These are phyloP conservation scores for Amphipoea oculea DNA, from an alignment of 2,888 invertebrate genomes.

Conservation along the genomic window DNA sequence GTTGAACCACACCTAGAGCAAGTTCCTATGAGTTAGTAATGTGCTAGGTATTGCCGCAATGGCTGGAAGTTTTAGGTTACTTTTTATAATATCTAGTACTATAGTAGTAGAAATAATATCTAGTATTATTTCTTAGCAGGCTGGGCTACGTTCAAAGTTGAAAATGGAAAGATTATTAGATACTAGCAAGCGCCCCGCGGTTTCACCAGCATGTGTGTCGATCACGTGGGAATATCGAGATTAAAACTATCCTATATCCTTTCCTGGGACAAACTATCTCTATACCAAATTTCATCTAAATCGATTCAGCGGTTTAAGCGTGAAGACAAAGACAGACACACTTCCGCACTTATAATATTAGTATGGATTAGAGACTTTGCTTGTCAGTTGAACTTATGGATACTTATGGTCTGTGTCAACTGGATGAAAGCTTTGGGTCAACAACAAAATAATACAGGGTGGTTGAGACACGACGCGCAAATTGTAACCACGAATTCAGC, in stretches of 20 bases:
- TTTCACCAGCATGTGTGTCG: too few species aligned
- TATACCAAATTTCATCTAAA: too few species aligned
- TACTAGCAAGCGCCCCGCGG: background rate
- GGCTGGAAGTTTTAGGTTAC: background rate
- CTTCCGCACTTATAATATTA: too few species aligned
- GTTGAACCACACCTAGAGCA: conserved; percentile 50
- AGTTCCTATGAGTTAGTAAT: conserved; percentile 23
- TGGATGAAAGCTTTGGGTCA: background rate
- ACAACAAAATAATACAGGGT: background rate
- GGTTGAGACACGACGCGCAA: too few species aligned
- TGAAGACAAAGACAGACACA: too few species aligned
- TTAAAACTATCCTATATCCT: too few species aligned
- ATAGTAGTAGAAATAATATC: too few species aligned
- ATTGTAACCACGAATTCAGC: background rate
- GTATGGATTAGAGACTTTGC: background rate
- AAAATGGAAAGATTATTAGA: background rate
- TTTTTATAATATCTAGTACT: background rate
- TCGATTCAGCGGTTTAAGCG: too few species aligned
- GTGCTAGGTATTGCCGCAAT: conserved; percentile 2
- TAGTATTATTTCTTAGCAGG: background rate
- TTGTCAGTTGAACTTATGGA: background rate
- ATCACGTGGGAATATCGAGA: too few species aligned
- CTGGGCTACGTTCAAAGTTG: background rate
- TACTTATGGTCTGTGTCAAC: background rate
- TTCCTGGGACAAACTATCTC: too few species aligned